Evolutionary conservation across 2,113 vertebrate species (phyloP), one percentile per base, ranked within the genome.

Genomic region (Muntiacus muntjak): DNA sequence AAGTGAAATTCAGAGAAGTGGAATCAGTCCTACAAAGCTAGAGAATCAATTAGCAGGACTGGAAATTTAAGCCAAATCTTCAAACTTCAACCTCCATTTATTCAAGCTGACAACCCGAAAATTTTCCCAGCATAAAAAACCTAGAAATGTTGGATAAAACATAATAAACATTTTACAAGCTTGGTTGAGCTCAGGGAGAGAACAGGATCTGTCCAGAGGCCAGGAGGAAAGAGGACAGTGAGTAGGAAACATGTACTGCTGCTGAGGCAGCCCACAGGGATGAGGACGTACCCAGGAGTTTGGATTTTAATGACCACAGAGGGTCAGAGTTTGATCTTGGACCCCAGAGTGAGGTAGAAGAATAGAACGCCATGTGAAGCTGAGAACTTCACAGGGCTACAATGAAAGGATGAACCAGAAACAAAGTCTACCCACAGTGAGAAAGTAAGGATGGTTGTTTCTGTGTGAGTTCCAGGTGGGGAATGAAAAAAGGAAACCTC

Each of bases 121-220:
- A 90, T 23, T 17, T 76, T 30, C 17, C 14, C 36, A 55, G 25
- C 13, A 94, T 52, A 85, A 98, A 95, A 92, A 92, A 60, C 14
- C 15, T 62, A 62, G 50, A 79, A 60, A 81, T 95, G 55, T 45
- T 96, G 55, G 43, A 55, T 71, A 57, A 93, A 79, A 79, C 76
- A 45, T 33, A 93, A n/a, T 89, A 92, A 84, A 84, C 28, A 62
- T 83, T 94, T 96, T 89, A 92, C 45, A 93, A 82, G 84, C 71
- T 58, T 81, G 50, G 11, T 50, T 85, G 78, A 93, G 40, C 94
- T 95, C 67, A 67, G 28, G 91, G 43, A 89, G 50, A 86, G 10
- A 54, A 83, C 6, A 83, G 21, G 55, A 21, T 57, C 79, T 25
- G 8, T 54, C 19, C 36, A 50, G 13, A 47, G 13, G 78, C 86